Base-by-base conservation (phyloP, 2,888 invertebrate species). In the Hedychridium roseum region DNA sequence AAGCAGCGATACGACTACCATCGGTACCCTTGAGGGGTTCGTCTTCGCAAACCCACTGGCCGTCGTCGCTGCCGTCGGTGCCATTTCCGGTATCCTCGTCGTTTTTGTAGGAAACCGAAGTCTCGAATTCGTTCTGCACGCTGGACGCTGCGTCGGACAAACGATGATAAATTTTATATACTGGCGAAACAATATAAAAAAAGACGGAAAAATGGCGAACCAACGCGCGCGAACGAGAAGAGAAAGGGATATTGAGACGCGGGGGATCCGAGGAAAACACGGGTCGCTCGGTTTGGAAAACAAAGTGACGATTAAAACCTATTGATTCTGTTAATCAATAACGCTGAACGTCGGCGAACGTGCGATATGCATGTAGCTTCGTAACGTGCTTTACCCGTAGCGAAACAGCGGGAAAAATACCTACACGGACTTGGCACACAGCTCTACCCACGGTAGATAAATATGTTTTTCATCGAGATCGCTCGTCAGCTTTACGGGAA, bases 71-170 rank as follows among this genome's bases (percentile, higher is more conserved):
- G 7, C 66, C 67, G 43, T 78, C 78, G 2, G 71, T 75, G 17
- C 68, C 73, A 42, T 73, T 71, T 54, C 78, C 76, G 15, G 74
- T 71, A 43, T 78, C 78, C 7, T 74, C 76, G 30, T 74, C 73
- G 9, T 58, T 70, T 51, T 74, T 76, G 32, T 74, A 74, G 15
- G 74, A 66, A 17, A 77, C 78, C 23, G 76, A 74, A 6, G 76
- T 70, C 59, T 79, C 76, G 48, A 78, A 79, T 55, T 79, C 80
- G 53, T 79, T 79, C 50, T 77, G 79, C 21, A 78, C 76, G 50
- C 73, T 78, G 30, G 78, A 78, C 11, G 78, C 78, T 78, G 34
- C 15, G 34, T 6, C 15, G 16, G 28, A 18, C 12, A 44, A 32
- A 26, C 30, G 35, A 21, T 5, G 20, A 28, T 38, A 34, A 52